phyloP scores from a whole-genome alignment of 2,797 vertebrate genomes.

The Spea hammondii region DNA sequence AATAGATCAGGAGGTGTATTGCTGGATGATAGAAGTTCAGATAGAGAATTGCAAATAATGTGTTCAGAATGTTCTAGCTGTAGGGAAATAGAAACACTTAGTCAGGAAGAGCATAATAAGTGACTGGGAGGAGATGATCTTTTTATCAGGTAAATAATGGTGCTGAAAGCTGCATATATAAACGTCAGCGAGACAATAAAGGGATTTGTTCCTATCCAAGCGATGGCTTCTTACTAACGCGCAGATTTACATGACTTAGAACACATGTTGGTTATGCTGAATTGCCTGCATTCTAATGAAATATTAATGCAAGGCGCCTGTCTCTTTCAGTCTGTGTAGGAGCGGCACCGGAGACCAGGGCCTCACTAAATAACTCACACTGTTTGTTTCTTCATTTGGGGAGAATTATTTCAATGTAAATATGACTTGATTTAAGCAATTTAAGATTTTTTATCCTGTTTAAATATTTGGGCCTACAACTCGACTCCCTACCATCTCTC shows the following conservation, averaged over 20 bases:
- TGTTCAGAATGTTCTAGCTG: too few relatives aligned
- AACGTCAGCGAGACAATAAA: conserved; percentile 27
- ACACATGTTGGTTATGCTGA: conserved; percentile 43
- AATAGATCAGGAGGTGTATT: too few relatives aligned
- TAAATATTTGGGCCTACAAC: background rate
- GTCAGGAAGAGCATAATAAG: background rate
- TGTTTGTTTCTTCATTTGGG: conserved; percentile 11
- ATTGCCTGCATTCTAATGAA: conserved; percentile 41
- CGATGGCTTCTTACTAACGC: conserved; percentile 3
- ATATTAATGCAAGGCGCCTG: conserved; percentile 40
- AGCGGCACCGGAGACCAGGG: conserved; percentile 15
- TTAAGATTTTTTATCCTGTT: background rate
- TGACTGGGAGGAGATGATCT: background rate
- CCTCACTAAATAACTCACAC: conserved; percentile 22
- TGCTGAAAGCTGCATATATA: conserved; percentile 18
- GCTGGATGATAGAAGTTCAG: too few relatives aligned
- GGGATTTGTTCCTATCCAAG: conserved; percentile 33
- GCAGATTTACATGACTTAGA: conserved; percentile 33
- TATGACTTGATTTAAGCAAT: conserved; percentile 20
- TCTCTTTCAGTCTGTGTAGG: conserved; percentile 17
- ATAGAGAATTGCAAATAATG: too few relatives aligned
- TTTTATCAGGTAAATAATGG: conserved; percentile 24
- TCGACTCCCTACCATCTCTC: background rate
- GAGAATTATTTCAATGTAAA: conserved; percentile 32
- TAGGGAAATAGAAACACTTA: background rate